Conservation (phyloP, 1,140 invertebrate genomes). For the Laupala kohalensis region DNA sequence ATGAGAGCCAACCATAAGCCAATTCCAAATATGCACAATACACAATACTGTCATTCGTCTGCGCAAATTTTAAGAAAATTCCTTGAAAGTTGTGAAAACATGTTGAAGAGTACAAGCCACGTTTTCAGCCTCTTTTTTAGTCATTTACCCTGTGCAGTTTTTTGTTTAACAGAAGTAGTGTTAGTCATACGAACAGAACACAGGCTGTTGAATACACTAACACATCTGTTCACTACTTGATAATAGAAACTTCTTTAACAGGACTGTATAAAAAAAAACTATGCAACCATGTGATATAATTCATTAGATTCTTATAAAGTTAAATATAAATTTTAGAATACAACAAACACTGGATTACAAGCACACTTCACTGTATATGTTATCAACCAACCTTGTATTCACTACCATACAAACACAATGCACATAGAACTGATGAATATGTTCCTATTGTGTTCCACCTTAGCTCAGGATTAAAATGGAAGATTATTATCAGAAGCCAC, state of each 20-base stretch:
- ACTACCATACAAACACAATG: neutral
- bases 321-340: constrained; percentile 12
- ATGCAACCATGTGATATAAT: constrained; percentile 1
- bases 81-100: neutral
- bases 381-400: neutral
- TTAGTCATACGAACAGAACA: neutral
- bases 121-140: constrained; percentile 8
- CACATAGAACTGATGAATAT: neutral
- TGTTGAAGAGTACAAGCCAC: constrained; percentile 1
- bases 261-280: constrained; percentile 9
- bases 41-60: neutral
- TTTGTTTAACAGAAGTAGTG: constrained; percentile 2
- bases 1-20: neutral
- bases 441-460: constrained; percentile 4
- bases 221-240: constrained; percentile 1
- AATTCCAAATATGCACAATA: constrained; percentile 1
- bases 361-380: constrained; percentile 7
- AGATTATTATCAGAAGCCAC: constrained; percentile 35
- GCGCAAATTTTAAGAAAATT: constrained; percentile 3
- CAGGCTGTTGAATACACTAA: neutral
- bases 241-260: constrained; percentile 1
- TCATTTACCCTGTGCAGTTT: constrained; percentile 15
- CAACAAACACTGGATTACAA: constrained; percentile 14
- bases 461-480: constrained; percentile 2
- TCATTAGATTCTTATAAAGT: constrained; percentile 6